Evolutionary conservation across 2,888 invertebrate genomes (phyloP).

Genomic region (Andricus curvator): DNA sequence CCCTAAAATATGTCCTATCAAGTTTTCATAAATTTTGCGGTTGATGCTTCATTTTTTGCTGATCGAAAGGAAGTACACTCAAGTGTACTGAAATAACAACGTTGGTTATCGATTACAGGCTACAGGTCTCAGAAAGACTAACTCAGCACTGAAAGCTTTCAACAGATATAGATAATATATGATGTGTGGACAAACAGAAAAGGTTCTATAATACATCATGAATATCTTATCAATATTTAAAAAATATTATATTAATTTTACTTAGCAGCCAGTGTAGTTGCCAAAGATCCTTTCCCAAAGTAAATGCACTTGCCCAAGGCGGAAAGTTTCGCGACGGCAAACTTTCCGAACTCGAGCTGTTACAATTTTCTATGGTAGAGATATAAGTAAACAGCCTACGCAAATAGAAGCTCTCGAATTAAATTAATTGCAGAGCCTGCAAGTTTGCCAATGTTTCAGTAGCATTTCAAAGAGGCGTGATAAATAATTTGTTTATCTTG

Average conservation of each 20-base stretch:
- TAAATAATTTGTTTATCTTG: neutral
- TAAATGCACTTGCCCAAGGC: neutral
- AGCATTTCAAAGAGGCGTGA: neutral
- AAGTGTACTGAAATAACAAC: neutral
- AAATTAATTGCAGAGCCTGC: neutral
- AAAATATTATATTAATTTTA: neutral
- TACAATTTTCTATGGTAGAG: neutral
- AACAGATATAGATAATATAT: neutral
- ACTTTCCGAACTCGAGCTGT: neutral
- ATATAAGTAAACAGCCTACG: neutral
- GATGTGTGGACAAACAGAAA: neutral
- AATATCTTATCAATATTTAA: too few species aligned
- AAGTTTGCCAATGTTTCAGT: too few species aligned
- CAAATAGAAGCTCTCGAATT: neutral
- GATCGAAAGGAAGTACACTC: neutral
- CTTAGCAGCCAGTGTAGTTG: neutral
- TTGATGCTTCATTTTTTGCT: neutral
- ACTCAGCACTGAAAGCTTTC: constrained; percentile 9
- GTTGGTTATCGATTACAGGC: constrained; percentile 4
- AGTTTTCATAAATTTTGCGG: neutral
- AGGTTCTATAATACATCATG: too few species aligned
- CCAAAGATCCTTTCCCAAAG: neutral
- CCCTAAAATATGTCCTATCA: neutral
- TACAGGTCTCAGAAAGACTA: neutral
- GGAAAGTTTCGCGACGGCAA: neutral